phyloP scores from a whole-genome alignment of 2,888 invertebrate genomes.

The Sinotaia quadrata region DNA sequence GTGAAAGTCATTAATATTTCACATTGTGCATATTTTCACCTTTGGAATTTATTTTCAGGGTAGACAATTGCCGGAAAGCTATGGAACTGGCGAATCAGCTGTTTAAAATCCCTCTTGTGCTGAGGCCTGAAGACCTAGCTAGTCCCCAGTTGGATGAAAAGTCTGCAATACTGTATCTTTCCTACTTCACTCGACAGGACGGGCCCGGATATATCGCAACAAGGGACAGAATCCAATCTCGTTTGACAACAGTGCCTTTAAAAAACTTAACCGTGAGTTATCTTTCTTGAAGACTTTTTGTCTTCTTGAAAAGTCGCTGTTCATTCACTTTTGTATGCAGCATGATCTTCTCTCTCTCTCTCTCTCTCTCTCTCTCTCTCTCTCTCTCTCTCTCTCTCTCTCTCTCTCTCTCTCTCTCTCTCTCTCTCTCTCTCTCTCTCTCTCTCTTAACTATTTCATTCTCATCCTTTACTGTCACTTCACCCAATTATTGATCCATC shows the following conservation, averaged over 20 bases:
- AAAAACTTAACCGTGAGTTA: constrained; percentile 91
- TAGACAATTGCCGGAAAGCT: constrained; percentile 92
- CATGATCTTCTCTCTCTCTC: not conserved
- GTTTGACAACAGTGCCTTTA: constrained; percentile 82
- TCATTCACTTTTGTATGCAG: not conserved
- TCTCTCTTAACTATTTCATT: too few relatives aligned
- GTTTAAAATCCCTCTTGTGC: constrained; percentile 92
- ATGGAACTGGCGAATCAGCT: constrained; percentile 93
- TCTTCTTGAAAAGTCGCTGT: not conserved
- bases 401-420: constrained; percentile 2
- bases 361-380: not conserved
- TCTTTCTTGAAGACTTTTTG: not conserved
- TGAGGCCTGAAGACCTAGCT: constrained; percentile 95
- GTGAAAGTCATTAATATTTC: not conserved
- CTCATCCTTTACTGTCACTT: too few relatives aligned
- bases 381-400: constrained; percentile 1
- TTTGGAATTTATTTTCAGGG: constrained; percentile 75
- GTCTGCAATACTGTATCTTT: constrained; percentile 97
- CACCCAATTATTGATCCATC: too few relatives aligned
- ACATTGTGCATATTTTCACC: not conserved
- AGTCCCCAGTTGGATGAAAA: constrained; percentile 96
- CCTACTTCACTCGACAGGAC: constrained; percentile 97
- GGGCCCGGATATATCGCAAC: constrained; percentile 93
- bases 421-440: too few relatives aligned
- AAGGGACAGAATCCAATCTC: constrained; percentile 87